Evolutionary conservation across 2,888 invertebrate genomes (phyloP).

Genomic region (Blastobasis adustella): DNA sequence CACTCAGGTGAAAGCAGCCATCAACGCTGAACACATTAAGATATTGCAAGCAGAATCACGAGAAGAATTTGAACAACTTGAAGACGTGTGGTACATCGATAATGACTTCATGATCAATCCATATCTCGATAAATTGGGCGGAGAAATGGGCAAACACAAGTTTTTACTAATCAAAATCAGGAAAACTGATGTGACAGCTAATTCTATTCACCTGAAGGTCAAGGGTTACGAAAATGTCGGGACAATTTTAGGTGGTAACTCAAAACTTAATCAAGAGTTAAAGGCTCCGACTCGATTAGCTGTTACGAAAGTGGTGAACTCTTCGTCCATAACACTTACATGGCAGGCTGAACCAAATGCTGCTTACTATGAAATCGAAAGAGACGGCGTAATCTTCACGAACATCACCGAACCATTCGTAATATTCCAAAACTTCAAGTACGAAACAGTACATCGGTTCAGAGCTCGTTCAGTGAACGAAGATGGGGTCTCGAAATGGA

Average conservation of each 20-base stretch:
- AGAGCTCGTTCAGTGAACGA: constrained; percentile 41
- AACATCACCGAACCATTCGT: constrained; percentile 33
- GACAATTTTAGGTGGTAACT: constrained; percentile 29
- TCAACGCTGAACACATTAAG: constrained; percentile 36
- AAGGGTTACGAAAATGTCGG: constrained; percentile 32
- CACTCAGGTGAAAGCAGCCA: constrained; percentile 34
- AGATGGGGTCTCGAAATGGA: constrained; percentile 50
- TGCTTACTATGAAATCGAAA: constrained; percentile 51
- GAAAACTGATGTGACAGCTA: constrained; percentile 36
- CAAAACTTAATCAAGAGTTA: constrained; percentile 19
- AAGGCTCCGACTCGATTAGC: constrained; percentile 29
- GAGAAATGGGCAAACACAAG: constrained; percentile 28
- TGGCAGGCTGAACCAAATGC: constrained; percentile 35
- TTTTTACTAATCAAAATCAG: constrained; percentile 49
- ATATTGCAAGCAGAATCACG: constrained; percentile 32
- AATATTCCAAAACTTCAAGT: constrained; percentile 37
- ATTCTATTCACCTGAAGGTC: constrained; percentile 47
- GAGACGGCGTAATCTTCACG: constrained; percentile 43
- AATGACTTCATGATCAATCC: constrained; percentile 43
- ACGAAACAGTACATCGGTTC: constrained; percentile 38
- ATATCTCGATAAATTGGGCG: constrained; percentile 30
- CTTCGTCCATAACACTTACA: constrained; percentile 32
- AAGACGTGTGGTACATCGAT: constrained; percentile 44
- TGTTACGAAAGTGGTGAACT: constrained; percentile 24
- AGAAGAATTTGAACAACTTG: constrained; percentile 36